These are phyloP conservation scores for Macheiramphus alcinus DNA, from an alignment of 2,113 vertebrate genomes.

Conservation along the genomic window DNA sequence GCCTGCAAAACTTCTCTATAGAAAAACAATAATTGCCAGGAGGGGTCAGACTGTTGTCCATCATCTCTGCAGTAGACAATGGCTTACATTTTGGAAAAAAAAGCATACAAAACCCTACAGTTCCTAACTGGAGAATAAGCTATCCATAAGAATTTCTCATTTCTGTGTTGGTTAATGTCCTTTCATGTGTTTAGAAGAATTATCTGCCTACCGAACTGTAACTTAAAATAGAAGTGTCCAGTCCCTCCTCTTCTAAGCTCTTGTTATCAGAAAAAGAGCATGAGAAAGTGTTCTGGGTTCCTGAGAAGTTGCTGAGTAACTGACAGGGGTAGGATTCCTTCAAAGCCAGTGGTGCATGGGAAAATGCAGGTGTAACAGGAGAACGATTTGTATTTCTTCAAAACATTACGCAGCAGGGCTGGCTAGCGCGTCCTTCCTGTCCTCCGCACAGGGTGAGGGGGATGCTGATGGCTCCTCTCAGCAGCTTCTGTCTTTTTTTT, in stretches of 20 bases:
- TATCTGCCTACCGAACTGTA: background rate
- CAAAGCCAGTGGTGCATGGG: background rate
- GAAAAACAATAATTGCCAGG: background rate
- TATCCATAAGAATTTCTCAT: background rate
- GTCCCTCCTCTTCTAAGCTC: background rate
- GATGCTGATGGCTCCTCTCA: background rate
- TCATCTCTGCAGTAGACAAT: background rate
- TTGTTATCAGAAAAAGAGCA: background rate
- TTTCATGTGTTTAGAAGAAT: background rate
- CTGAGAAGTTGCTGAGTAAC: background rate
- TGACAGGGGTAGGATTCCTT: background rate
- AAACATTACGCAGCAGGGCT: accelerated
- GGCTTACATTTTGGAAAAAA: background rate
- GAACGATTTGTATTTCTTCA: background rate
- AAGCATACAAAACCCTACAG: background rate
- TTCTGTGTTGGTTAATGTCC: background rate
- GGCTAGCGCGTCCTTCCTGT: background rate
- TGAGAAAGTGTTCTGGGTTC: background rate
- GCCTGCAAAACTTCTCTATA: background rate
- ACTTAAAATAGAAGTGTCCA: background rate
- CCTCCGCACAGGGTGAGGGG: background rate
- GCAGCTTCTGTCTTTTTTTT: background rate
- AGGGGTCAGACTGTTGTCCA: background rate
- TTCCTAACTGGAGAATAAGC: background rate
- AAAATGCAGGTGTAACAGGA: background rate